A percentile compares a stretch with the other conserved stretches of the same genome.
phyloP scores from a whole-genome alignment of 2,888 invertebrate species.

The Brenthis hecate region DNA sequence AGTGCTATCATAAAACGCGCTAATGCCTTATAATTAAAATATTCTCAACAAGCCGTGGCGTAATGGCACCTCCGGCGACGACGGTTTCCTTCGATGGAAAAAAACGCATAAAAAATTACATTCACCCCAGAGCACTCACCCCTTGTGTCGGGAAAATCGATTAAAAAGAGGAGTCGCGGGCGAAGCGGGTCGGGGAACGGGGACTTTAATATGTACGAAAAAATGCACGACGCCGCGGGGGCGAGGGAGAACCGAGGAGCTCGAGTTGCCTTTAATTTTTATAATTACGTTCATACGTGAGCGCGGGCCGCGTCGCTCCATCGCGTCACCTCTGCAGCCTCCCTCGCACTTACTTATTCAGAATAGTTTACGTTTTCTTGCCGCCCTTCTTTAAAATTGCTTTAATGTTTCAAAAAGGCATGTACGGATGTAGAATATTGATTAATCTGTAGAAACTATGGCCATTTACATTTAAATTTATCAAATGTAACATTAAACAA shows the following conservation, averaged over 20 bases:
- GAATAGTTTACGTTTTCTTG: constrained; percentile 52
- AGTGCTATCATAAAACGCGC: constrained; percentile 82
- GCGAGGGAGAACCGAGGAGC: constrained; percentile 74
- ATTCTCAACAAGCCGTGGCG: constrained; percentile 83
- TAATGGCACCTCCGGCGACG: constrained; percentile 82
- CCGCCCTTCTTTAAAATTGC: not conserved
- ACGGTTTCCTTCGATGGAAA: constrained; percentile 76
- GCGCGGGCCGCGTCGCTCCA: constrained; percentile 47
- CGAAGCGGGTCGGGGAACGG: constrained; percentile 63
- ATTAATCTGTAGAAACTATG: not conserved
- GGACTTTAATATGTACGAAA: constrained; percentile 82
- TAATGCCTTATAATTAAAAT: constrained; percentile 84
- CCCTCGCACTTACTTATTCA: constrained; percentile 62
- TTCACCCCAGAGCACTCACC: constrained; percentile 83
- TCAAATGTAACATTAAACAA: not conserved
- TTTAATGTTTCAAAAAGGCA: constrained; percentile 15
- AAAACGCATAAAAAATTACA: constrained; percentile 84
- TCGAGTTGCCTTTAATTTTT: constrained; percentile 80
- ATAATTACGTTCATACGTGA: constrained; percentile 85
- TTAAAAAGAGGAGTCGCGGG: constrained; percentile 82
- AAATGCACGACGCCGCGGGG: constrained; percentile 80
- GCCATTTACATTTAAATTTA: not conserved
- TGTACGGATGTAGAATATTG: constrained; percentile 46
- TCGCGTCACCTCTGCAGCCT: constrained; percentile 36
- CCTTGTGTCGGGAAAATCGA: constrained; percentile 83